Evolutionary conservation across 2,797 vertebrate genomes (phyloP).

Genomic region (Pantherophis alleghaniensis): DNA sequence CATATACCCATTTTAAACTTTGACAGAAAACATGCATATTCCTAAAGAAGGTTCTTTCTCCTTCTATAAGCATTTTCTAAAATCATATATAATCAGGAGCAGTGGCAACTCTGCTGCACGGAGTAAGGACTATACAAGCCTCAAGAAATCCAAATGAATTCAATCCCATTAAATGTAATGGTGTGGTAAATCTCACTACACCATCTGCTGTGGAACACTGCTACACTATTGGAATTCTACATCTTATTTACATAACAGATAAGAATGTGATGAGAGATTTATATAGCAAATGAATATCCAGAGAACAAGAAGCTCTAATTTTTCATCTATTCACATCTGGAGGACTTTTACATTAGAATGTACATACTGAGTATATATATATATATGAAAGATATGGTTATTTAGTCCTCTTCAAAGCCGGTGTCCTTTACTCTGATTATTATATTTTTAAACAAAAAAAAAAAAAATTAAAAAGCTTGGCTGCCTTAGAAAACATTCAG

Average conservation of each 20-base stretch:
- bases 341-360: conserved; percentile 67
- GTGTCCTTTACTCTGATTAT: conserved; percentile 58
- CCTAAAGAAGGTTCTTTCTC: conserved; percentile 57
- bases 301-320: conserved; percentile 71
- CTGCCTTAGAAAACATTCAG: conserved; percentile 35
- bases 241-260: conserved; percentile 85
- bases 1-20: conserved; percentile 71
- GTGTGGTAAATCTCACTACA: conserved; percentile 83
- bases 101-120: conserved; percentile 71
- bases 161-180: conserved; percentile 85
- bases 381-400: conserved; percentile 58
- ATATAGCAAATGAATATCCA: conserved; percentile 72
- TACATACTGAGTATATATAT: not conserved
- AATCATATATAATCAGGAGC: conserved; percentile 80
- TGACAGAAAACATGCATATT: conserved; percentile 76
- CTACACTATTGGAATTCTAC: conserved; percentile 81
- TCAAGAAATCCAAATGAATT: conserved; percentile 84
- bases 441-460: conserved; percentile 48
- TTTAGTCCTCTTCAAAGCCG: conserved; percentile 56
- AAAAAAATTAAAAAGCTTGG: conserved; percentile 34
- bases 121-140: conserved; percentile 77
- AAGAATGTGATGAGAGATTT: conserved; percentile 78
- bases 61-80: conserved; percentile 75
- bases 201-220: conserved; percentile 79
- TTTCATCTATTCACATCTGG: conserved; percentile 72